Evolutionary conservation across 2,888 invertebrate species (phyloP).

Genomic region (Dicranocentrus wangi): DNA sequence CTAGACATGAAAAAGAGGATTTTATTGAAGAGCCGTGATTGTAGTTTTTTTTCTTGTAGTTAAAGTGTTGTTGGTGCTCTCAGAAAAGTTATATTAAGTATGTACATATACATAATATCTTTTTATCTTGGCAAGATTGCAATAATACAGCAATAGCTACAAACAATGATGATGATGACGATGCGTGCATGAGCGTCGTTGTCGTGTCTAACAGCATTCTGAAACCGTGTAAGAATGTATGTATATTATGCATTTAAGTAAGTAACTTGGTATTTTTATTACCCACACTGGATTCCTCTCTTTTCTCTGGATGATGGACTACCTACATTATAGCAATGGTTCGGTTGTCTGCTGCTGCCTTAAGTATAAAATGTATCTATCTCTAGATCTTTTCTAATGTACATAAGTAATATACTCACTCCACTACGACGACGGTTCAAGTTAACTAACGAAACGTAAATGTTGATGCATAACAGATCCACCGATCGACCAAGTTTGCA

Average conservation of each 20-base stretch:
- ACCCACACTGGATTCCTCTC: background rate
- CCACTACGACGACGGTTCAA: no score
- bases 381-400: no score
- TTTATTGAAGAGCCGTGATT: conserved; percentile 2
- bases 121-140: background rate
- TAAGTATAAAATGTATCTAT: no score
- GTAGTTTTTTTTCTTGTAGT: background rate
- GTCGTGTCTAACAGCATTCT: conserved; percentile 18
- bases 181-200: background rate
- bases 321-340: no score
- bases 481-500: no score
- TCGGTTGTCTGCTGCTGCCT: no score
- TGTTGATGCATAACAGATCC: no score
- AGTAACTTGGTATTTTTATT: background rate
- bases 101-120: background rate
- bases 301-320: no score
- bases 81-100: background rate
- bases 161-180: background rate
- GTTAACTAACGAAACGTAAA: no score
- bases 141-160: background rate
- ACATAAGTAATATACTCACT: no score
- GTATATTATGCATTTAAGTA: no score
- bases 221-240: background rate
- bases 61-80: background rate
- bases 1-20: background rate